These are phyloP conservation scores for Liasis olivaceus DNA, from an alignment of 2,797 vertebrate genomes.

Conservation along the genomic window DNA sequence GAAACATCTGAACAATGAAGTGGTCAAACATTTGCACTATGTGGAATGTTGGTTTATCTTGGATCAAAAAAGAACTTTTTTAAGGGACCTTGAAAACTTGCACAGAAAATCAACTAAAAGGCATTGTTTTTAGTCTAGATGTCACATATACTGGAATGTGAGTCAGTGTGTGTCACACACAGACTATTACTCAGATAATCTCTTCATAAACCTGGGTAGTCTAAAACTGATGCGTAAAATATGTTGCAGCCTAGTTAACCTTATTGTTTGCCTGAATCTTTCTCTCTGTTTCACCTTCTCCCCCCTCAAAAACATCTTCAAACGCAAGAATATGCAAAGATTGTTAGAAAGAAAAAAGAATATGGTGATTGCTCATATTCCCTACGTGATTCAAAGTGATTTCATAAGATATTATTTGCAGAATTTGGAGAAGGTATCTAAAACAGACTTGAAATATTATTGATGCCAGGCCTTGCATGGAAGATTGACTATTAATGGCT, in stretches of 20 bases:
- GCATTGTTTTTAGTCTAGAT: not conserved
- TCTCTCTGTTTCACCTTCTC: not conserved
- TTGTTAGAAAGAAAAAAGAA: conserved; percentile 7
- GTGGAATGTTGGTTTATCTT: not conserved
- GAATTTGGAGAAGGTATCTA: not conserved
- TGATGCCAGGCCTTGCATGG: not conserved
- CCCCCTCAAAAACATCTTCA: not conserved
- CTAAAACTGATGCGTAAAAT: conserved; percentile 38
- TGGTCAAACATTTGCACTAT: not conserved
- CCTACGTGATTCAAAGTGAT: no score
- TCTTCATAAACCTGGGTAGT: conserved; percentile 28
- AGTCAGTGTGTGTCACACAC: not conserved
- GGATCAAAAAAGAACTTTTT: not conserved
- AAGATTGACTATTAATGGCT: not conserved
- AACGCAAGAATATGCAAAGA: not conserved
- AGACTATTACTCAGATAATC: not conserved
- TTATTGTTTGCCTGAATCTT: conserved; percentile 21
- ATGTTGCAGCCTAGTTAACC: conserved; percentile 19
- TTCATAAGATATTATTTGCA: not conserved
- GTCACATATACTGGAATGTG: not conserved
- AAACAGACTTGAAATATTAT: not conserved
- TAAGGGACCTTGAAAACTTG: not conserved
- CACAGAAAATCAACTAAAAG: not conserved
- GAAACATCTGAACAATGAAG: not conserved
- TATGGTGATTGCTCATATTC: not conserved